Percentiles rank a stretch among this genome's conserved stretches.
phyloP scores from a whole-genome alignment of 1,140 invertebrate genomes.

The Neodiprion lecontei region DNA sequence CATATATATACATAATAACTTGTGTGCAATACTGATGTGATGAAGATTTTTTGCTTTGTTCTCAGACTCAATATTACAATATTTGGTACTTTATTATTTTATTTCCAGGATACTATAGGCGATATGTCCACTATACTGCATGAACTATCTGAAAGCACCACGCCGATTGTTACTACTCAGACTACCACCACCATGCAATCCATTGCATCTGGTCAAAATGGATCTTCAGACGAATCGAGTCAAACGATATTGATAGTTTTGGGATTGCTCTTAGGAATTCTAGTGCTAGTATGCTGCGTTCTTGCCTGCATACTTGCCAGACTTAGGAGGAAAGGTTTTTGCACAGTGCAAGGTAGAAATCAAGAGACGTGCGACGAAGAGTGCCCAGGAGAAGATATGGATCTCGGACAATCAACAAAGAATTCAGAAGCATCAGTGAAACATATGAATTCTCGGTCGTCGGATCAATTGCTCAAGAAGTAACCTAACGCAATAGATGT shows the following conservation, averaged over 20 bases:
- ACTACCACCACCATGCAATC: no score
- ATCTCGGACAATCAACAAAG: constrained; percentile 42
- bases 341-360: constrained; percentile 33
- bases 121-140: constrained; percentile 35
- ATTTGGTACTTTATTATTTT: neutral
- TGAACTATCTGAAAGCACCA: no score
- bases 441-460: constrained; percentile 8
- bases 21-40: neutral
- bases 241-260: constrained; percentile 30
- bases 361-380: constrained; percentile 44
- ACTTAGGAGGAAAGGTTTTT: constrained; percentile 40
- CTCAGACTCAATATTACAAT: neutral
- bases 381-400: constrained; percentile 43
- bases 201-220: no score
- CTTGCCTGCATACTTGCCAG: constrained; percentile 39
- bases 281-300: constrained; percentile 48
- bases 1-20: constrained; percentile 11
- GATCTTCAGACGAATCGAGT: neutral
- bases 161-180: no score
- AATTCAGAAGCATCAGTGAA: constrained; percentile 33
- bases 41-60: no score
- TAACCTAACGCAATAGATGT: neutral
- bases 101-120: constrained; percentile 34
- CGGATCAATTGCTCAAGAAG: constrained; percentile 8
- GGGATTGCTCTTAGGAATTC: constrained; percentile 25